Conservation (phyloP, 2,113 vertebrate species). For the Morone chrysops region DNA sequence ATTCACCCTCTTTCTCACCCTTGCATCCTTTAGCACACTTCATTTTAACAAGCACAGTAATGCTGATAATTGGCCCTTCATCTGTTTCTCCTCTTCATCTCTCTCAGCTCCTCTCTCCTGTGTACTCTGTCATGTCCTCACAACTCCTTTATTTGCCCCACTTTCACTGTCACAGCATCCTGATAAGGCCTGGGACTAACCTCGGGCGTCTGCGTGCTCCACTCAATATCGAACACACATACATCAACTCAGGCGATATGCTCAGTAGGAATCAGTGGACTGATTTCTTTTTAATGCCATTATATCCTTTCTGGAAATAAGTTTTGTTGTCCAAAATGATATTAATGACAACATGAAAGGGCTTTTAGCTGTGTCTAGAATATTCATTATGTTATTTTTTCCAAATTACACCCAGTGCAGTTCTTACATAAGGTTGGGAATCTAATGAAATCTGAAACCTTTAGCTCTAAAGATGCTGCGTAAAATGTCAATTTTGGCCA, state of each 20-base stretch:
- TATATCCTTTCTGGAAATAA: conserved; percentile 34
- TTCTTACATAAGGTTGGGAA: conserved; percentile 43
- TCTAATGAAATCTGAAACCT: conserved; percentile 49
- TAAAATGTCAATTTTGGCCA: conserved; percentile 17
- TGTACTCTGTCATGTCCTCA: conserved; percentile 39
- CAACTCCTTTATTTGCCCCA: conserved; percentile 57
- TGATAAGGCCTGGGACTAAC: conserved; percentile 56
- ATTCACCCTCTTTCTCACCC: not conserved
- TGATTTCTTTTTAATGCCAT: conserved; percentile 55
- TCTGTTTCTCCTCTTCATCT: conserved; percentile 36
- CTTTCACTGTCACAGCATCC: conserved; percentile 58
- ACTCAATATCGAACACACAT: conserved; percentile 43
- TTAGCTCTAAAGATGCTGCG: not conserved
- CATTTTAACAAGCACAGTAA: conserved; percentile 48
- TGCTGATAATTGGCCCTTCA: conserved; percentile 55
- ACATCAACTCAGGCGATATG: conserved; percentile 34
- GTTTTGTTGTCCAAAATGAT: conserved; percentile 46
- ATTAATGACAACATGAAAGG: conserved; percentile 47
- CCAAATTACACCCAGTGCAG: conserved; percentile 53
- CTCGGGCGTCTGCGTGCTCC: conserved; percentile 12
- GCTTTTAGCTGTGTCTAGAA: conserved; percentile 50
- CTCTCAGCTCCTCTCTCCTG: conserved; percentile 39
- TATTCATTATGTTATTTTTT: conserved; percentile 69
- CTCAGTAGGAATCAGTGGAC: conserved; percentile 24
- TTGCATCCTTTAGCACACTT: conserved; percentile 22